These are phyloP conservation scores for Bombus confusus DNA, from an alignment of 1,140 invertebrate species.

Conservation along the genomic window DNA sequence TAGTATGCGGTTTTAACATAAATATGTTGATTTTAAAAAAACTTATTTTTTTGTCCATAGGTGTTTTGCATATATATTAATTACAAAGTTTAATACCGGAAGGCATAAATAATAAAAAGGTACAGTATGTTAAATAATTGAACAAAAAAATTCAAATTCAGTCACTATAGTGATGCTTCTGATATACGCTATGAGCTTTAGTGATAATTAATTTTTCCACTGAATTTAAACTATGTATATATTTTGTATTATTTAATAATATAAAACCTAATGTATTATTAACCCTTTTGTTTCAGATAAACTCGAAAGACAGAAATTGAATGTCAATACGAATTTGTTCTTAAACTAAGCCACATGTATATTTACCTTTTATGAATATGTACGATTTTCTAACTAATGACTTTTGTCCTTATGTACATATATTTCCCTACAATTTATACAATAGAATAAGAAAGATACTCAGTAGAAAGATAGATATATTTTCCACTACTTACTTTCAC, in stretches of 20 bases:
- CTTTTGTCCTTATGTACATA: neutral
- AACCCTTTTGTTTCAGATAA: slow-evolving; percentile 13
- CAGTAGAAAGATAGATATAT: neutral
- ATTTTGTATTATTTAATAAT: neutral
- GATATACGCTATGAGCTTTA: slow-evolving; percentile 68
- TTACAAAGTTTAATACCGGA: neutral
- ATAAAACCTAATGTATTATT: neutral
- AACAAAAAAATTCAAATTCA: neutral
- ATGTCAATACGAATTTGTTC: neutral
- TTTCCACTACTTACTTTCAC: neutral
- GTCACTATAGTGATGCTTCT: slow-evolving; percentile 59
- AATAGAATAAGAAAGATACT: neutral
- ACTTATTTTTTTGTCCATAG: slow-evolving; percentile 19
- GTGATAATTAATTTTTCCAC: slow-evolving; percentile 48
- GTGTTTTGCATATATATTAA: neutral
- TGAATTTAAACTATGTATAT: slow-evolving; percentile 36
- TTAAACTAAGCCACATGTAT: neutral
- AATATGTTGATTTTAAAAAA: neutral
- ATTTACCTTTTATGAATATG: neutral
- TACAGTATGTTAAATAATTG: neutral
- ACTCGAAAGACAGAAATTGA: neutral
- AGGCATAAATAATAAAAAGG: neutral
- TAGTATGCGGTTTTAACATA: neutral
- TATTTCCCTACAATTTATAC: neutral
- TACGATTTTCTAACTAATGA: neutral